Evolutionary conservation across 1,140 invertebrate species (phyloP).

Genomic region (Lepidotrigona ventralis): DNA sequence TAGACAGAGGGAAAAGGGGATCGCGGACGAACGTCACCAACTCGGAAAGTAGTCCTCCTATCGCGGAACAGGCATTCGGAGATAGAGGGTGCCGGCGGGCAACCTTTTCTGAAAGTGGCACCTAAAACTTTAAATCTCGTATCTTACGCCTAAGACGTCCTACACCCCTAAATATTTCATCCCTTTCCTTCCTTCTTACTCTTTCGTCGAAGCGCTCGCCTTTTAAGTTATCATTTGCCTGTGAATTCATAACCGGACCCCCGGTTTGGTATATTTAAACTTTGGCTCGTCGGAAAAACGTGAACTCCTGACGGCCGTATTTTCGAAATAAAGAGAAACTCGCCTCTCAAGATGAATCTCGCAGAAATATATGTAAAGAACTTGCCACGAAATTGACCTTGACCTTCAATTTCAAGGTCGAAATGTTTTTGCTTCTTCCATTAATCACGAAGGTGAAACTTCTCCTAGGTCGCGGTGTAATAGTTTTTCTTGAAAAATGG

Average conservation of each 20-base stretch:
- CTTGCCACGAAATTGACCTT: too few relatives aligned
- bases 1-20: not conserved
- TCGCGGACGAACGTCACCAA: conserved; percentile 16
- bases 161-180: conserved; percentile 44
- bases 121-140: conserved; percentile 66
- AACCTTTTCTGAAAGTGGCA: conserved; percentile 48
- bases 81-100: conserved; percentile 48
- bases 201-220: conserved; percentile 25
- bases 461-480: too few relatives aligned
- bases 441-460: too few relatives aligned
- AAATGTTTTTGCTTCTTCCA: too few relatives aligned
- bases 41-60: conserved; percentile 43
- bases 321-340: too few relatives aligned
- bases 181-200: not conserved
- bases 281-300: conserved; percentile 13
- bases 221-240: conserved; percentile 44
- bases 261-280: conserved; percentile 24
- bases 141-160: conserved; percentile 49
- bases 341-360: too few relatives aligned
- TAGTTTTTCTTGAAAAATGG: too few relatives aligned
- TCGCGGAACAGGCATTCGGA: conserved; percentile 40
- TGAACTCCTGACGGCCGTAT: not conserved
- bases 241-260: conserved; percentile 39
- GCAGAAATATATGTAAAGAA: too few relatives aligned
- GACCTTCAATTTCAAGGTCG: too few relatives aligned